These are phyloP conservation scores for Hetaerina titia DNA, from an alignment of 2,888 invertebrate genomes.

Conservation along the genomic window DNA sequence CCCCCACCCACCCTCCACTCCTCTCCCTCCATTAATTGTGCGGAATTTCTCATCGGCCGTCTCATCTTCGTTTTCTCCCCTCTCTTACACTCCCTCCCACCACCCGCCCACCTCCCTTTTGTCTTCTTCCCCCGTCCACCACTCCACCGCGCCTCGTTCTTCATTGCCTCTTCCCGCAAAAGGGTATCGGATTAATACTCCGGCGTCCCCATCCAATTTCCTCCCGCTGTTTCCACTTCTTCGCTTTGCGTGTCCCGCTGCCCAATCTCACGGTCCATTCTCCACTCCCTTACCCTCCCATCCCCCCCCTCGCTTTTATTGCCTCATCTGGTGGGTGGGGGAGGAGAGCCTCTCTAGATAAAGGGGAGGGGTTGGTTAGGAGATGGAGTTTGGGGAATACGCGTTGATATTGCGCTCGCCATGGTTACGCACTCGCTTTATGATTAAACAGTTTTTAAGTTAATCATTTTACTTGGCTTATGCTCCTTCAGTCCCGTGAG, in stretches of 20 bases:
- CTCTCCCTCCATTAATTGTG: not conserved
- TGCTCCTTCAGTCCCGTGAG: too few species aligned
- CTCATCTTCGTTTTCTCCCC: not conserved
- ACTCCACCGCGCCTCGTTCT: not conserved
- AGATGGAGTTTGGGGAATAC: too few species aligned
- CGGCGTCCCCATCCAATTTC: not conserved
- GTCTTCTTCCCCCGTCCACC: not conserved
- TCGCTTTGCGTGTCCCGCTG: not conserved
- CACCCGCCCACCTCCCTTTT: not conserved
- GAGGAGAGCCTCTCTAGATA: not conserved
- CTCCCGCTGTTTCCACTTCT: not conserved
- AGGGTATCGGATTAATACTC: conserved; percentile 14
- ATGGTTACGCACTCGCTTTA: too few species aligned
- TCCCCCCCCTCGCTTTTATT: not conserved
- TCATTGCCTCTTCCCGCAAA: not conserved
- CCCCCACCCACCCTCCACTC: not conserved
- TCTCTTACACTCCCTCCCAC: not conserved
- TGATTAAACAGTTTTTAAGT: too few species aligned
- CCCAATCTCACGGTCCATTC: not conserved
- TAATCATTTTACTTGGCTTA: too few species aligned
- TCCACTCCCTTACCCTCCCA: not conserved
- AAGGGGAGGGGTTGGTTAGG: not conserved
- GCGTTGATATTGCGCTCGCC: not conserved
- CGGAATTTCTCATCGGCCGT: not conserved
- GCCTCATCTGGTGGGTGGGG: not conserved